phyloP scores from a whole-genome alignment of 1,140 invertebrate genomes.

The Megalonaias nervosa region DNA sequence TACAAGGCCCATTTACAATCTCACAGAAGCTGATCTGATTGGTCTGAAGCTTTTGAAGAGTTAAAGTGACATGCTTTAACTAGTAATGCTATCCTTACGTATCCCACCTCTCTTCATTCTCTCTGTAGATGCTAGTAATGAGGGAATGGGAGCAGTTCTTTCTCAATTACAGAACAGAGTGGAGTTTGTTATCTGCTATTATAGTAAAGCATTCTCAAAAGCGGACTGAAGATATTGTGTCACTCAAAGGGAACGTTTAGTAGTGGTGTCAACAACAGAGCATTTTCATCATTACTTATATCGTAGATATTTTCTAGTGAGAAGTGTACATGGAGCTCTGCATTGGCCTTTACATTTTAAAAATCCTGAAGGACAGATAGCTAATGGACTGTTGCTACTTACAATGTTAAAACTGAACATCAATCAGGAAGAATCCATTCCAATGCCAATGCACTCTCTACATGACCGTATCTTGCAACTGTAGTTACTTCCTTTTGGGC shows the following conservation, averaged over 20 bases:
- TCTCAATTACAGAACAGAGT: conserved; percentile 43
- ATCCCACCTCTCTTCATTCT: conserved; percentile 38
- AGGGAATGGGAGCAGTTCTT: conserved; percentile 52
- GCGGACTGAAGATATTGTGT: conserved; percentile 72
- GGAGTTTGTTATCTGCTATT: conserved; percentile 39
- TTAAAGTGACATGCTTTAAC: conserved; percentile 28
- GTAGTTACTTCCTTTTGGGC: too few relatives aligned
- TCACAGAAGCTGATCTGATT: conserved; percentile 35
- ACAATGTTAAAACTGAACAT: too few relatives aligned
- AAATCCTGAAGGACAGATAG: too few relatives aligned
- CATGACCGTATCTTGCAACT: too few relatives aligned
- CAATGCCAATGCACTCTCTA: too few relatives aligned
- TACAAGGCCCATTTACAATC: conserved; percentile 31
- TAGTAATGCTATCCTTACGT: conserved; percentile 14
- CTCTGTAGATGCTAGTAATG: conserved; percentile 47
- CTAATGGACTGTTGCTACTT: too few relatives aligned
- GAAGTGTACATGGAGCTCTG: too few relatives aligned
- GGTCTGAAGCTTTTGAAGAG: conserved; percentile 35
- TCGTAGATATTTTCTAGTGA: too few relatives aligned
- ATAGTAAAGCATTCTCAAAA: conserved; percentile 25
- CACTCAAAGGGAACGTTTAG: conserved; percentile 38
- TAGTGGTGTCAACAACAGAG: conserved; percentile 17
- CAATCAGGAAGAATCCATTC: too few relatives aligned
- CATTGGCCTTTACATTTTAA: too few relatives aligned
- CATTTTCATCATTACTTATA: neutral